phyloP scores from a whole-genome alignment of 2,888 invertebrate species.

The Antitype chi region DNA sequence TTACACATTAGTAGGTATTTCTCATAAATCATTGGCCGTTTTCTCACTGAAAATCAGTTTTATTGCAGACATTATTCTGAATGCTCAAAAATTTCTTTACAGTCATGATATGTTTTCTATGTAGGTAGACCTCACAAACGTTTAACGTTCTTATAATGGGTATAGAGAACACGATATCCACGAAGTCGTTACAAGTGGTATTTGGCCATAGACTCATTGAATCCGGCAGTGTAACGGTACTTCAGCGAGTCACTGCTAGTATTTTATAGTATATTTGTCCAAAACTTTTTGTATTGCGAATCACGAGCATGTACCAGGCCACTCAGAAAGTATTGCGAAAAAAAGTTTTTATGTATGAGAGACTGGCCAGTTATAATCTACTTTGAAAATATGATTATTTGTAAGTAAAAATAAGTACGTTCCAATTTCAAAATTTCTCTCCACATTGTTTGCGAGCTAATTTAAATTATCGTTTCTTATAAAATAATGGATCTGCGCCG shows the following conservation, averaged over 20 bases:
- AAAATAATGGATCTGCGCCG: too few species aligned
- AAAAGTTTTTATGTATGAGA: too few species aligned
- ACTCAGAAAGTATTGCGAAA: too few species aligned
- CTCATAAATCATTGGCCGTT: not conserved
- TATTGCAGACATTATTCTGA: not conserved
- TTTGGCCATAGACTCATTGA: slow-evolving; percentile 39
- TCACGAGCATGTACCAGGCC: slow-evolving; percentile 55
- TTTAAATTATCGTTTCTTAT: too few species aligned
- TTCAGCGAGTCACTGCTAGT: slow-evolving; percentile 27
- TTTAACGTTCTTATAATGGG: slow-evolving; percentile 5
- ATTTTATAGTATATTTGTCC: slow-evolving; percentile 48
- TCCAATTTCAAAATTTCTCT: too few species aligned
- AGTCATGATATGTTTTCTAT: slow-evolving; percentile 3
- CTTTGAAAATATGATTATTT: too few species aligned
- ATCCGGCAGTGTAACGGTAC: slow-evolving; percentile 47
- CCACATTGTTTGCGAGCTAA: too few species aligned
- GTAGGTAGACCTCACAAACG: not conserved
- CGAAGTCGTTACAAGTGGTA: slow-evolving; percentile 31
- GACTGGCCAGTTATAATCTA: too few species aligned
- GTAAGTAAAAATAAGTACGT: too few species aligned
- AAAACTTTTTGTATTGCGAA: slow-evolving; percentile 46
- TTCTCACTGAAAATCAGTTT: not conserved
- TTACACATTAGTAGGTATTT: not conserved
- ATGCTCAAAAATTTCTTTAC: not conserved
- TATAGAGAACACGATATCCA: slow-evolving; percentile 20